Evolutionary conservation across 1,140 invertebrate species (phyloP), one percentile per base, ranked within the genome.

Genomic region (Euura saliciscinereae): DNA sequence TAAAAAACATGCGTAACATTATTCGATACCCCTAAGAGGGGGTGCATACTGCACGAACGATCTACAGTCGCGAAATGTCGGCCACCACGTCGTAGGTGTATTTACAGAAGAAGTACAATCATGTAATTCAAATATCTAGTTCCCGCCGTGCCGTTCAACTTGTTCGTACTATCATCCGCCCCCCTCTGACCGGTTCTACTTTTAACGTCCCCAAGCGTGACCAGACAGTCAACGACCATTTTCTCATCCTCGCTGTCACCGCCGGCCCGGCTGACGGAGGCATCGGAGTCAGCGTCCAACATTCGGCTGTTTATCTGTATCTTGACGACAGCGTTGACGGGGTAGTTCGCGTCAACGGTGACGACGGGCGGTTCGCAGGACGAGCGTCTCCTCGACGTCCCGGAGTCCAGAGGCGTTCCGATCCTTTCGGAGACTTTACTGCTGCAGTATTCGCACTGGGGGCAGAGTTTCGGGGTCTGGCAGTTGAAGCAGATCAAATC

Each of bases 21-120:
- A 28, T 28, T 28, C 28, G 28, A 28, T 28, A 28, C 28, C 28
- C 28, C 28, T 28, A 28, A 28, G 28, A 28, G 28, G 28, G 1
- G 28, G 28, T 28, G 28, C 1, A 28, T 28, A 28, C n/a, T n/a
- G n/a, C n/a, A n/a, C n/a, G n/a, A n/a, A 28, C 28, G 28, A 28
- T 28, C 28, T 28, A 28, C 28, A 28, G 28, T 28, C 28, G 28
- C 0, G 28, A 28, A 28, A 28, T 28, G 28, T 28, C 28, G 28
- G 28, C 28, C 28, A 28, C 28, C 28, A 28, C 28, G 28, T 28
- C 28, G 28, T 28, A 28, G 13, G 3, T n/a, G 51, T 82, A 82
- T 81, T 87, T 84, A 87, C 79, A 86, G 76, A 74, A 83, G 79
- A 59, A 86, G 77, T 73, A 86, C 85, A 76, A 87, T 85, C 83